Base-by-base conservation (phyloP, 2,113 vertebrate species). In the Lates calcarifer region DNA sequence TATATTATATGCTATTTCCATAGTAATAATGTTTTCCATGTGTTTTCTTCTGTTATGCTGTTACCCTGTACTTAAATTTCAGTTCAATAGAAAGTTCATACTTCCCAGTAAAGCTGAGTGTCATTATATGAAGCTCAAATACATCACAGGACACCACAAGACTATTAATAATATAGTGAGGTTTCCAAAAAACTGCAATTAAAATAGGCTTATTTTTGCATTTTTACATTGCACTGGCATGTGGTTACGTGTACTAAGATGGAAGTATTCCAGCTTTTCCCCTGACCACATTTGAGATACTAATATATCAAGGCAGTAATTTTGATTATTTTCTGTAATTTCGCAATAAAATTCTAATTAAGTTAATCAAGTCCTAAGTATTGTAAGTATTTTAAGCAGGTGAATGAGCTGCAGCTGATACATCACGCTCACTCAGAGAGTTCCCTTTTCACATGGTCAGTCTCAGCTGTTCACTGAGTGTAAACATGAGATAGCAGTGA, bases 1-100 rank as follows among this genome's bases (percentile, higher is more conserved):
- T 94, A 94, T 96, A 95, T 94, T 94, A 94, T 95, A 95, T 92
- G 83, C 49, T 90, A 93, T 87, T 90, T 86, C 84, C 73, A 82
- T 87, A 85, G 82, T 84, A 85, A 89, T 33, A 43, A 58, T 74
- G 56, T 65, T 80, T 91, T 57, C 55, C 37, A 15, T 66, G 86
- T 65, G n/a, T 79, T 83, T 81, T 83, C 31, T 67, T 73, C 20
- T 84, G 18, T 41, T 20, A 18, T 17, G 5, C 33, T 66, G 0
- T 35, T 35, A 39, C 2, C n/a, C 20, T 4, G 6, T 37, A n/a
- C 37, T 24, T 37, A 5, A 6, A 56, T 49, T 55, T 47, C 2
- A 62, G 26, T 43, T 70, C 3, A 71, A 71, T 10, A 65, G 10
- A 61, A 56, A 55, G 31, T 51, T 45, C 9, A 39, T 13, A 0